A percentile compares a stretch with the other conserved stretches of the same genome.
phyloP scores from a whole-genome alignment of 2,113 vertebrate species.

The Channa argus region DNA sequence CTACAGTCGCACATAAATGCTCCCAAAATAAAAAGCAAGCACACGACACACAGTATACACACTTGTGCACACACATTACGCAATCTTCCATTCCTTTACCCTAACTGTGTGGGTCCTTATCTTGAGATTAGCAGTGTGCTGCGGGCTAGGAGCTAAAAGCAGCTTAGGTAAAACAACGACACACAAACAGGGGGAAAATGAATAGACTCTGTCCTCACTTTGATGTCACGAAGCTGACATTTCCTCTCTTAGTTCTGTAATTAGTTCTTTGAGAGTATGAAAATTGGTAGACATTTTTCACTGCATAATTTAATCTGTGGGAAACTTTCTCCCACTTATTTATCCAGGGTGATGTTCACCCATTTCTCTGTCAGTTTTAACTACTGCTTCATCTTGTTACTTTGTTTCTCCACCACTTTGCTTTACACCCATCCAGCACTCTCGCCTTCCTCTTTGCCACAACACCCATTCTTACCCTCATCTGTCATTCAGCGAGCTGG shows the following conservation, averaged over 20 bases:
- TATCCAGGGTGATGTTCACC: slow-evolving; percentile 45
- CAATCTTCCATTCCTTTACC: slow-evolving; percentile 10
- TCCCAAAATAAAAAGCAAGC: not conserved
- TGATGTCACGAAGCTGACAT: slow-evolving; percentile 74
- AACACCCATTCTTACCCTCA: slow-evolving; percentile 64
- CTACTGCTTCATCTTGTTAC: slow-evolving; percentile 19
- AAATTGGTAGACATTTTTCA: slow-evolving; percentile 59
- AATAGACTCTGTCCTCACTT: slow-evolving; percentile 62
- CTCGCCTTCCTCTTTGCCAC: slow-evolving; percentile 42
- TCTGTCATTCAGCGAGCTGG: slow-evolving; percentile 71
- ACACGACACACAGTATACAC: not conserved
- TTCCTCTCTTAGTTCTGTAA: slow-evolving; percentile 69
- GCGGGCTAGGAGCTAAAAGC: slow-evolving; percentile 64
- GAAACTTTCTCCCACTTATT: slow-evolving; percentile 57
- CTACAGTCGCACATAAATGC: slow-evolving; percentile 15
- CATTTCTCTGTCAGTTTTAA: slow-evolving; percentile 31
- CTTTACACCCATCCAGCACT: slow-evolving; percentile 19
- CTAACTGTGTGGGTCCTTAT: slow-evolving; percentile 52
- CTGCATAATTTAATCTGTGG: slow-evolving; percentile 70
- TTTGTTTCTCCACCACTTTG: slow-evolving; percentile 28
- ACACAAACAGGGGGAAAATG: slow-evolving; percentile 49
- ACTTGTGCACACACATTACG: not conserved
- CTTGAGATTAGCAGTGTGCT: slow-evolving; percentile 43
- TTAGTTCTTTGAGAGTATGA: slow-evolving; percentile 69
- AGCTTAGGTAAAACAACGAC: slow-evolving; percentile 71